phyloP scores from a whole-genome alignment of 2,888 invertebrate genomes.

The Autographa pulchrina region DNA sequence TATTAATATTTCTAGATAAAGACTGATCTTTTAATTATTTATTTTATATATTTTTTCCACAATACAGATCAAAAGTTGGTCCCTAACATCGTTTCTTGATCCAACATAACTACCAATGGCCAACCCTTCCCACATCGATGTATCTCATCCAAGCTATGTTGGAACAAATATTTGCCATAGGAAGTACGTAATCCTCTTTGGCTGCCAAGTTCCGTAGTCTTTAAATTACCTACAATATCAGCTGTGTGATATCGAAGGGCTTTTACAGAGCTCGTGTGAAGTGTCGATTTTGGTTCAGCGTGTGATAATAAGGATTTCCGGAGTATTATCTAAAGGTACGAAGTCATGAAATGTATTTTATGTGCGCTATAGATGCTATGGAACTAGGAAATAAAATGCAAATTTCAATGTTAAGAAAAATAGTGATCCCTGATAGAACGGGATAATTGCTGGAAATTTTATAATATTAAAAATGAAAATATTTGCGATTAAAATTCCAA shows the following conservation, averaged over 20 bases:
- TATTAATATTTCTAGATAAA: too few relatives aligned
- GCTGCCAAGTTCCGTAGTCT: constrained; percentile 48
- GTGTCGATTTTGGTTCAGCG: constrained; percentile 47
- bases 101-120: not conserved
- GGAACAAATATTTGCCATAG: constrained; percentile 52
- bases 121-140: constrained; percentile 42
- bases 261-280: constrained; percentile 38
- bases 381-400: not conserved
- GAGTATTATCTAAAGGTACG: constrained; percentile 24
- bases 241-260: constrained; percentile 34
- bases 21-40: too few relatives aligned
- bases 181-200: constrained; percentile 58
- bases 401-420: not conserved
- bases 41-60: too few relatives aligned
- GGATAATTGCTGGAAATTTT: too few relatives aligned
- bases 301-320: constrained; percentile 43
- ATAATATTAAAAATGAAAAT: too few relatives aligned
- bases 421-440: too few relatives aligned
- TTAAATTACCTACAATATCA: constrained; percentile 55
- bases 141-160: constrained; percentile 37
- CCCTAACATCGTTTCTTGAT: not conserved
- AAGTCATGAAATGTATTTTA: constrained; percentile 13
- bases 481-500: too few relatives aligned
- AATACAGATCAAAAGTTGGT: not conserved
- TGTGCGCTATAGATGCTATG: not conserved